Evolutionary conservation across 1,140 invertebrate genomes (phyloP), one percentile per base, ranked within the genome.

Genomic region (Formica selysi): DNA sequence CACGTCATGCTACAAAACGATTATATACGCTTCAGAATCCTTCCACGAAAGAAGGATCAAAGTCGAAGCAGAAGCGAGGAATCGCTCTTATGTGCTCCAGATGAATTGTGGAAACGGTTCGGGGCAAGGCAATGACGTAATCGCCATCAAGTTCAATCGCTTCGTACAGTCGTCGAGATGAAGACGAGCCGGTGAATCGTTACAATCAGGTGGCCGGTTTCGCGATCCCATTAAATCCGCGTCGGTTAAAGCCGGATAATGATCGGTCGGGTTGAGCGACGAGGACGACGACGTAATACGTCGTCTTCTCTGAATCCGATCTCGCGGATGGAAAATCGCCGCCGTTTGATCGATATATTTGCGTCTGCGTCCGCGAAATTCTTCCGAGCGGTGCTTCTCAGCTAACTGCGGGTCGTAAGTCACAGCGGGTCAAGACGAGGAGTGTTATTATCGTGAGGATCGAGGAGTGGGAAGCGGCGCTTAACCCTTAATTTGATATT

Each of bases 61-160:
- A 54, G 26, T 48, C 51, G 44, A 64, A 89, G 41, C 51, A 26
- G 65, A 48, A 36, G 13, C 13, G 32, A 80, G 44, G 51, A 85
- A 64, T 74, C 26, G 65, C 62, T 64, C 76, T 70, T 81, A 81
- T 76, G 62, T 59, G 68, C 68, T 86, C 70, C 67, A 71, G 85
- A 91, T 86, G 32, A 79, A 78, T 54, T 26, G 54, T 64, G 32
- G 80, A 86, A 86, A 86, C 86, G 32, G 86, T 51, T 57, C 76
- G 85, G 87, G 85, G 87, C 86, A 81, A 85, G 73, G 74, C 88
- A 80, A 84, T 90, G 89, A 91, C 91, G 88, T 91, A 91, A 92
- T 91, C 90, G 78, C 74, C 71, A 85, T 91, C 87, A 88, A 90
- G 80, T 90, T 88, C 79, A 83, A 36, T 44, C 70, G 59, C n/a